Evolutionary conservation across 2,113 vertebrate genomes (phyloP), one percentile per base, ranked within the genome.

Genomic region (Ariopsis seemanni): DNA sequence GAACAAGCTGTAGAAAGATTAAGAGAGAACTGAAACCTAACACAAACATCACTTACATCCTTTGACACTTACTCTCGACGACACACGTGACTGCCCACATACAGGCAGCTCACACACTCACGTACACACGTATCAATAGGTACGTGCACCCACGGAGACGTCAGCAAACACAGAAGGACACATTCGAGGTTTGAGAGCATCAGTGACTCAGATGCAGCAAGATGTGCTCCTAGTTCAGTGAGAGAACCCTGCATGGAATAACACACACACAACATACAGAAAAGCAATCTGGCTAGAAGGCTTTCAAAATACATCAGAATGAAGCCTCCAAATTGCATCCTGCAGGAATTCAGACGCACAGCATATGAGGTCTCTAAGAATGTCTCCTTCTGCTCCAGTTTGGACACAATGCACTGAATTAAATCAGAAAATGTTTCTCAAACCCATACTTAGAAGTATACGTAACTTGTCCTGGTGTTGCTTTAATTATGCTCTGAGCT

Each of bases 121-220:
- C 17, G 52, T 14, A 71, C 85, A 34, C n/a, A 62, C 5, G 17
- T n/a, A n/a, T 25, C 69, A 81, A 30, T 42, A 65, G 1, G 62
- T 82, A 22, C 34, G 30, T n/a, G 62, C 63, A 50, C 50, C 42
- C 83, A 15, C 58, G 42, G 48, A 25, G n/a, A 22, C 25, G 82
- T 67, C 48, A 42, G 2, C 15, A 27, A 74, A 72, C 72, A 86
- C 67, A 55, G 71, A 86, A 71, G 81, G 63, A 74, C 86, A 65
- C n/a, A 69, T 87, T 88, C 69, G 87, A 88, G 77, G 83, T 90
- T 88, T 89, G 75, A 75, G 87, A 77, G 82, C 88, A 84, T 79
- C 30, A 89, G 86, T 84, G 81, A 90, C 77, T 86, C 87, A 72
- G 65, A 89, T 89, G 87, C 55, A 88, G 86, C 82, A 85, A 83